phyloP scores from a whole-genome alignment of 2,888 invertebrate genomes.

The Papilio demoleus region DNA sequence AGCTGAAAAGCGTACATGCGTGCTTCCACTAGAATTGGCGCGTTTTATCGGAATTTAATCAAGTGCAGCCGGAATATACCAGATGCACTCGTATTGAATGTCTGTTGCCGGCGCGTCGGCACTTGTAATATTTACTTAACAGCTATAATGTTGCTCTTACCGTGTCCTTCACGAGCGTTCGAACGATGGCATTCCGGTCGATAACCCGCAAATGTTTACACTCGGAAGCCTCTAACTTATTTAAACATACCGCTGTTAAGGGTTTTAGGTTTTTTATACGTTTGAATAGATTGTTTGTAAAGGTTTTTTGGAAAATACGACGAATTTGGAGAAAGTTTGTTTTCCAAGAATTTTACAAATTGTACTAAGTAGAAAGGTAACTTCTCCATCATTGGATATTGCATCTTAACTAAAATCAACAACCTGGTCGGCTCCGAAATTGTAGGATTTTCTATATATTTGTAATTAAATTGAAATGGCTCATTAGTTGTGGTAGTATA shows the following conservation, averaged over 20 bases:
- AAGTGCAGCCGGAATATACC: constrained; percentile 54
- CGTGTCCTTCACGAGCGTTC: constrained; percentile 44
- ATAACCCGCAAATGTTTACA: constrained; percentile 77
- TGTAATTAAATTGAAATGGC: too few species aligned
- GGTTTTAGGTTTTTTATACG: constrained; percentile 4
- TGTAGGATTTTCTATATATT: not conserved
- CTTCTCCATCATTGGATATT: not conserved
- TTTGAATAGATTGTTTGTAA: not conserved
- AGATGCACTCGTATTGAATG: constrained; percentile 43
- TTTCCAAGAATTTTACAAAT: not conserved
- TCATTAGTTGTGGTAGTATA: too few species aligned
- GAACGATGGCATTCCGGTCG: constrained; percentile 61
- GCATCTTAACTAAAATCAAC: not conserved
- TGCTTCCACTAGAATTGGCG: constrained; percentile 69
- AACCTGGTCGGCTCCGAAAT: not conserved
- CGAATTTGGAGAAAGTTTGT: not conserved
- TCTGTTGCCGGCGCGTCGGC: constrained; percentile 54
- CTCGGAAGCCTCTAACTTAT: constrained; percentile 48
- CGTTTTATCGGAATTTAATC: constrained; percentile 58
- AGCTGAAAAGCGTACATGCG: constrained; percentile 65
- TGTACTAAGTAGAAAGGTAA: not conserved
- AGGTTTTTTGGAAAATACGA: not conserved
- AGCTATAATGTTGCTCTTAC: constrained; percentile 38
- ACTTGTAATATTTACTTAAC: constrained; percentile 42
- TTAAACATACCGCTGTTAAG: constrained; percentile 59